phyloP scores from a whole-genome alignment of 2,888 invertebrate species.

The Adineta ricciae region DNA sequence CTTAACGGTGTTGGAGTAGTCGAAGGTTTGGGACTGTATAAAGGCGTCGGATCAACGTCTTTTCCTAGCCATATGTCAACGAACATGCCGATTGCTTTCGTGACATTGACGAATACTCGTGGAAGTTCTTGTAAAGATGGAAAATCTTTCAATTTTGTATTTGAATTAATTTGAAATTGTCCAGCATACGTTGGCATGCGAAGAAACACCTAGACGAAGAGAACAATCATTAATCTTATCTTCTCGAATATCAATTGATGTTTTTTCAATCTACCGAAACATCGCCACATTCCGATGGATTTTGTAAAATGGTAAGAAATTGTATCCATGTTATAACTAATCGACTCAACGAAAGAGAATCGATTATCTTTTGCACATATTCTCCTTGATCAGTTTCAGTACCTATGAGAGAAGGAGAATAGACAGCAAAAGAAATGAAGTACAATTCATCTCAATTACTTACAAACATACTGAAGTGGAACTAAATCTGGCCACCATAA shows the following conservation, averaged over 20 bases:
- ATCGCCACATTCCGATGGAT: constrained; percentile 19
- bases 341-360: not conserved
- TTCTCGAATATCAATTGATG: not conserved
- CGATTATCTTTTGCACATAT: not conserved
- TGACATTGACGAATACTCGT: not conserved
- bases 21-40: not conserved
- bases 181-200: not conserved
- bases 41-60: not conserved
- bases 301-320: constrained; percentile 8
- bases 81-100: not conserved
- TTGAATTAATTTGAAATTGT: not conserved
- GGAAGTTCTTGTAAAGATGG: not conserved
- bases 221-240: not conserved
- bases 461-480: not conserved
- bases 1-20: not conserved
- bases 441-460: not conserved
- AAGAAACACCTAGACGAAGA: not conserved
- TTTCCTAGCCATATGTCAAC: constrained; percentile 20
- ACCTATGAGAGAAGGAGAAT: not conserved
- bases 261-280: not conserved
- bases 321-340: not conserved
- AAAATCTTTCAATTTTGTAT: not conserved
- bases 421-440: not conserved
- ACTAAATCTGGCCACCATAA: not conserved
- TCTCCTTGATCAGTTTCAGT: constrained; percentile 20